Percentiles rank a stretch among this genome's conserved stretches.
Evolutionary conservation across 2,888 invertebrate species (phyloP).

Genomic region (Andrena fulva): DNA sequence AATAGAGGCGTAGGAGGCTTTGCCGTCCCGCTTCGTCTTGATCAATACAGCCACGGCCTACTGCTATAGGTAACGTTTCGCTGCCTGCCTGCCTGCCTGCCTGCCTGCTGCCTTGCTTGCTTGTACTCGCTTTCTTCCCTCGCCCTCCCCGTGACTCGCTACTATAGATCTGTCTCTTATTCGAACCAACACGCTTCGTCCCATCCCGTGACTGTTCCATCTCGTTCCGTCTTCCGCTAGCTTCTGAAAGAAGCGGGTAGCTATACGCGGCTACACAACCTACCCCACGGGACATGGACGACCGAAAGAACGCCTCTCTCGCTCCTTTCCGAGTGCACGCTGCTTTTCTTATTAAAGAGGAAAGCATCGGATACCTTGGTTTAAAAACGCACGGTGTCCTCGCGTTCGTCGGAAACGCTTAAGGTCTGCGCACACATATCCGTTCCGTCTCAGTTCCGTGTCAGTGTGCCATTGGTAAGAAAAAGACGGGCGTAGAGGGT

Average conservation of each 20-base stretch:
- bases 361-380: conserved; percentile 63
- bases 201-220: conserved; percentile 72
- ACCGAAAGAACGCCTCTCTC: conserved; percentile 72
- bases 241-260: conserved; percentile 73
- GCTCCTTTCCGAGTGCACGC: conserved; percentile 40
- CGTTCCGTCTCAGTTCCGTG: too few species aligned
- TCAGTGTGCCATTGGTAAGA: too few species aligned
- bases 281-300: conserved; percentile 80
- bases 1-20: conserved; percentile 83
- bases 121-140: conserved; percentile 72
- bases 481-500: too few species aligned
- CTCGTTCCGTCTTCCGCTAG: conserved; percentile 73
- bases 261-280: conserved; percentile 76
- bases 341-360: conserved; percentile 74
- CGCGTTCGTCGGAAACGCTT: not conserved
- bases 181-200: conserved; percentile 81
- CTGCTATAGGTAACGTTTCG: conserved; percentile 82
- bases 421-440: too few species aligned
- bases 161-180: conserved; percentile 83
- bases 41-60: conserved; percentile 84
- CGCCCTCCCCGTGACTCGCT: conserved; percentile 66
- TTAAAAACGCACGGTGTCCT: conserved; percentile 12
- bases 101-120: conserved; percentile 53
- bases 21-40: conserved; percentile 83
- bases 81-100: conserved; percentile 72